phyloP scores from a whole-genome alignment of 64 coral and sea anemone genomes.

The Acropora yongei region DNA sequence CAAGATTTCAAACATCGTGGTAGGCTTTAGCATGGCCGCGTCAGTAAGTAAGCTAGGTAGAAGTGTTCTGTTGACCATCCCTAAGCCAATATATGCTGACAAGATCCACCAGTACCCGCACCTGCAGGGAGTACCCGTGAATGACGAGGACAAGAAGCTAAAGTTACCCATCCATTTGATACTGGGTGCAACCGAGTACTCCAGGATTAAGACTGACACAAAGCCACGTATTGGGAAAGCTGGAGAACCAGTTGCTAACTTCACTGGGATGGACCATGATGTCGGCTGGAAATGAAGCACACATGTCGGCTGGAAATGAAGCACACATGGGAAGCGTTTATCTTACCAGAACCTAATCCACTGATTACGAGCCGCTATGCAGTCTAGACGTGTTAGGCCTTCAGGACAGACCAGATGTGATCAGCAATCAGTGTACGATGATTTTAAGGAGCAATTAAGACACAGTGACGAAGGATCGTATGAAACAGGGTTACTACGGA shows the following conservation, averaged over 20 bases:
- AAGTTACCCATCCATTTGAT: constrained; percentile 67
- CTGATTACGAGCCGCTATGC: constrained; percentile 59
- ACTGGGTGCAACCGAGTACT: constrained; percentile 70
- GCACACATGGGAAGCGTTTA: neutral
- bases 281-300: too few species aligned
- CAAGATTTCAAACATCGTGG: neutral
- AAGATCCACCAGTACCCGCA: neutral
- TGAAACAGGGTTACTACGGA: constrained; percentile 69
- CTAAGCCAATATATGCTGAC: constrained; percentile 56
- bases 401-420: constrained; percentile 41
- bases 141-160: constrained; percentile 31
- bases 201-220: constrained; percentile 33
- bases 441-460: constrained; percentile 55
- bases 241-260: constrained; percentile 49
- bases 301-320: constrained; percentile 9
- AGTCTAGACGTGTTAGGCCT: constrained; percentile 60
- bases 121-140: constrained; percentile 36
- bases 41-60: constrained; percentile 35
- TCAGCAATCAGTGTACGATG: constrained; percentile 42
- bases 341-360: neutral
- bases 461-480: constrained; percentile 40
- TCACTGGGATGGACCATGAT: constrained; percentile 60
- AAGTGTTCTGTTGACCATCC: constrained; percentile 8
- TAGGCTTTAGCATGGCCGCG: constrained; percentile 17
- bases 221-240: constrained; percentile 42